phyloP scores from a whole-genome alignment of 2,888 invertebrate genomes.

The Brenthis daphne region DNA sequence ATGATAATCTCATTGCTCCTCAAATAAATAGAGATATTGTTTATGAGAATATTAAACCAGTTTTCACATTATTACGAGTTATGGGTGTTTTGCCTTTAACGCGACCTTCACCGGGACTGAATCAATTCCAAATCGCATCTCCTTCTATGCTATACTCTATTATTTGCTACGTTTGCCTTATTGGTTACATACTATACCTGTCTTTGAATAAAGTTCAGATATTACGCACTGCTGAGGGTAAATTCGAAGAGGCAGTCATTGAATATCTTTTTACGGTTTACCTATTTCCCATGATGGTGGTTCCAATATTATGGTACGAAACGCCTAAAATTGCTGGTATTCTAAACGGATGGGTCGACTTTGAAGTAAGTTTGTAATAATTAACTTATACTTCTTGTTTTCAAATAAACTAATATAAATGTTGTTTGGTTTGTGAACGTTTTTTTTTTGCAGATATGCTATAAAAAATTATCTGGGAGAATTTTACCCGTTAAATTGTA shows the following conservation, averaged over 20 bases:
- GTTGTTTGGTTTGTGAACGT: not conserved
- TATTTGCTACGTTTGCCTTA: conserved; percentile 71
- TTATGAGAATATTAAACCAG: conserved; percentile 75
- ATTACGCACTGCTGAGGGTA: conserved; percentile 83
- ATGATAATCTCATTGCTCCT: conserved; percentile 60
- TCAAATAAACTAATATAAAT: not conserved
- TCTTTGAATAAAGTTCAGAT: conserved; percentile 84
- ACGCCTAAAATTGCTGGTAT: conserved; percentile 83
- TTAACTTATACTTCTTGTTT: too few species aligned
- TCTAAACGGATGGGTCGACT: conserved; percentile 85
- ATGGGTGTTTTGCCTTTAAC: conserved; percentile 85
- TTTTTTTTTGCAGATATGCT: conserved; percentile 72
- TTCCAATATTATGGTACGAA: conserved; percentile 86
- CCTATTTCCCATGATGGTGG: conserved; percentile 83
- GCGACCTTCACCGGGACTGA: conserved; percentile 72
- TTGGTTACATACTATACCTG: conserved; percentile 83
- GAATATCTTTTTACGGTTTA: conserved; percentile 89
- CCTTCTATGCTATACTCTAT: conserved; percentile 83
- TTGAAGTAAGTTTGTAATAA: conserved; percentile 78
- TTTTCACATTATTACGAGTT: conserved; percentile 65
- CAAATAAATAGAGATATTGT: conserved; percentile 66
- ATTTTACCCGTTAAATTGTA: conserved; percentile 81
- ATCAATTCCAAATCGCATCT: conserved; percentile 74
- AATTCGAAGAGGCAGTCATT: conserved; percentile 89
- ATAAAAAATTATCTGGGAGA: conserved; percentile 83